Base-by-base conservation (phyloP, 2,888 invertebrate genomes). In the Argyresthia albistria region DNA sequence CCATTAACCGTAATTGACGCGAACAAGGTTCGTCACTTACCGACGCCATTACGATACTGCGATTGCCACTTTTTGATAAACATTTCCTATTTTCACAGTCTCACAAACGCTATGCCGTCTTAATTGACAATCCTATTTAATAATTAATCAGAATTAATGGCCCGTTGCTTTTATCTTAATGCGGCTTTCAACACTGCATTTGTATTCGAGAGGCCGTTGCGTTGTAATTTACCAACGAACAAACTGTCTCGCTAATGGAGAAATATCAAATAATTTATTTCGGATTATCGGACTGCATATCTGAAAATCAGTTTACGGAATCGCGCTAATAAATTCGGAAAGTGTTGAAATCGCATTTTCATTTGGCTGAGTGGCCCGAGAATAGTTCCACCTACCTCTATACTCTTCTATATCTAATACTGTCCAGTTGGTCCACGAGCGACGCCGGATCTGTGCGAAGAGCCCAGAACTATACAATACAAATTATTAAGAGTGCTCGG, bases 11-110 rank as follows among this genome's bases (percentile, higher is more conserved):
- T 86, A 84, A 86, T 87, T 87, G 87, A 87, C 86, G 76, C 73
- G 81, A 82, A 87, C 86, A 87, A 75, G 84, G 83, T 87, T 86
- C 79, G 73, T 81, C 87, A 82, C 86, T 87, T 84, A 83, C 78
- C 65, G 76, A 66, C 67, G 75, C 66, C 54, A 73, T 73, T 74
- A 76, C 76, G 71, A 62, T 67, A 70, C 71, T 66, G 67, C 75
- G 71, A 81, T 78, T 80, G 81, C 77, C 80, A 83, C 81, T 80
- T 81, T 80, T 76, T 72, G 77, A 82, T 77, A 74, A 81, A 80
- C 75, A 81, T 78, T 78, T 76, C 76, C 83, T 80, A 83, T 82
- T 81, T 80, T 67, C 76, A 76, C 39, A 74, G 68, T 72, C 72
- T 75, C 72, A 67, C 65, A 64, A 73, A 69, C 64, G 72, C 67